Evolutionary conservation across 1,140 invertebrate species (phyloP).

Genomic region (Drosophila paulistorum): DNA sequence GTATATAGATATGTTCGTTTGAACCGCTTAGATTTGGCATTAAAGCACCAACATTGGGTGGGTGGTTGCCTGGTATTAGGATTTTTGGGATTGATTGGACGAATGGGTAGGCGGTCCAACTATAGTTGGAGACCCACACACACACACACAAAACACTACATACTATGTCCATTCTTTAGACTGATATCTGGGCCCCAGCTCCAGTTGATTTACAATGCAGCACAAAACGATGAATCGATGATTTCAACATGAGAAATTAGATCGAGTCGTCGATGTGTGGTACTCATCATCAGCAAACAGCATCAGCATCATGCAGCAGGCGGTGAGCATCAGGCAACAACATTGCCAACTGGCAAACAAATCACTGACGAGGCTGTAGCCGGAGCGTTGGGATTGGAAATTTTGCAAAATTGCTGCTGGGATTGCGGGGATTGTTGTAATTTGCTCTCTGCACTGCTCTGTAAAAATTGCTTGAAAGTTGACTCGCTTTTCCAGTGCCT

Average conservation of each 20-base stretch:
- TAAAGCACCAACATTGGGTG: constrained; percentile 59
- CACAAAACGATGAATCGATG: constrained; percentile 80
- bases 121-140: constrained; percentile 27
- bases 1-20: constrained; percentile 50
- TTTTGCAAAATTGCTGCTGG: constrained; percentile 78
- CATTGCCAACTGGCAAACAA: constrained; percentile 63
- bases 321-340: constrained; percentile 25
- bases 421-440: constrained; percentile 75
- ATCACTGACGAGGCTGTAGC: constrained; percentile 44
- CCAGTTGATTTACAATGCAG: constrained; percentile 69
- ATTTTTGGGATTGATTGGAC: constrained; percentile 67
- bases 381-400: constrained; percentile 52
- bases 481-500: constrained; percentile 41
- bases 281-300: constrained; percentile 69
- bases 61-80: constrained; percentile 35
- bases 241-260: constrained; percentile 80
- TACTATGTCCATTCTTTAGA: constrained; percentile 2
- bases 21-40: constrained; percentile 76
- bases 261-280: constrained; percentile 51
- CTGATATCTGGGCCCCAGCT: constrained; percentile 34
- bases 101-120: constrained; percentile 3
- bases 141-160: not conserved
- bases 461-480: constrained; percentile 59
- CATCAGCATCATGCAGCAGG: constrained; percentile 38
- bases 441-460: constrained; percentile 46